Evolutionary conservation across 2,113 vertebrate species (phyloP), one percentile per base, ranked within the genome.

Genomic region (Paraplagusia blochii): DNA sequence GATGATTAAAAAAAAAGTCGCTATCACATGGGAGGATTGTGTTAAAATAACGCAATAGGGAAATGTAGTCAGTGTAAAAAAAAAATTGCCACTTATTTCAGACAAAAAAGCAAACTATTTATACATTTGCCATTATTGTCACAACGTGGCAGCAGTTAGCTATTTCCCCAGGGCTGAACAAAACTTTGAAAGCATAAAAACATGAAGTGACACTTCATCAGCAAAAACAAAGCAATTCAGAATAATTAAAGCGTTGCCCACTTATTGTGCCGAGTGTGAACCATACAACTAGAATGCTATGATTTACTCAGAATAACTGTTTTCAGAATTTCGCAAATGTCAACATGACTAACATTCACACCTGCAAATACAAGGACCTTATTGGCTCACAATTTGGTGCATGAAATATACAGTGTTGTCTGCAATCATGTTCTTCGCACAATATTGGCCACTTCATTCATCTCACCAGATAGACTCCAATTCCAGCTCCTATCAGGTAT

Each of bases 391-490:
- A 29, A 29, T 29, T 29, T 29, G 2, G 22, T 6, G 6, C 2
- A 29, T 29, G 2, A 29, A 29, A 29, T 29, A 29, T 29, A 29
- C 22, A 29, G 22, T 29, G 22, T 29, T 13, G n/a, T 45, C 7
- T 13, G 2, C 18, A 5, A 0, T 9, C 16, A 22, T 19, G 14
- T 9, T 17, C 53, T 29, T 39, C 12, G 4, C 4, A 35, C 9
- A n/a, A 4, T 33, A 0, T 10, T 16, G 10, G 12, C 15, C 22
- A 13, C 48, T 35, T 36, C 8, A n/a, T 52, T 48, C 22, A n/a
- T 81, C 95, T 90, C 69, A 98, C 97, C 93, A 99, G 89, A 79
- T 98, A 98, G 2, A 94, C 93, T 0, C 95, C 97, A 0, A 98
- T 94, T 71, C 95, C 94, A 0, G 95, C 88, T 1, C 97, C 97